Conservation (phyloP, 2,797 vertebrate species). For the Holocentrus rufus region DNA sequence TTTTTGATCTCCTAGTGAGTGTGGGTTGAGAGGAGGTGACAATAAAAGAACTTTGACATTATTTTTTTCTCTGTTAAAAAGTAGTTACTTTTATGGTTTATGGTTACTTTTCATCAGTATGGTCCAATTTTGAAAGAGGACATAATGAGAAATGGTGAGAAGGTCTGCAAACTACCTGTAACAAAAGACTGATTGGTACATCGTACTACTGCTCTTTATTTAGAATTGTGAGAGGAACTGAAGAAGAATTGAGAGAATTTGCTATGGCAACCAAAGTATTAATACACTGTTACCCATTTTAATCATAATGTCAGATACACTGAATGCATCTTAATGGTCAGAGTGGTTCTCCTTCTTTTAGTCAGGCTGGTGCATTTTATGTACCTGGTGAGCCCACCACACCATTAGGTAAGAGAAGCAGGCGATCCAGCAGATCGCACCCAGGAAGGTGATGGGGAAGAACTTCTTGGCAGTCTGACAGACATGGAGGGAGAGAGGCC, state of each 20-base stretch:
- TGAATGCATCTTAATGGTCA: not conserved
- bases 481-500: not conserved
- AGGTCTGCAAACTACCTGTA: not conserved
- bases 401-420: conserved; percentile 98
- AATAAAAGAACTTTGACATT: conserved; percentile 36
- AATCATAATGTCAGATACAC: not conserved
- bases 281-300: too few species aligned
- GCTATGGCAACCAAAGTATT: not conserved
- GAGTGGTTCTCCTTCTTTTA: not conserved
- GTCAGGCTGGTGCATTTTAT: not conserved
- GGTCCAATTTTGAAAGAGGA: conserved; percentile 39
- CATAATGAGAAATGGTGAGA: conserved; percentile 16
- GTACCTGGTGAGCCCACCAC: conserved; percentile 99
- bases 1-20: conserved; percentile 60
- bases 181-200: not conserved
- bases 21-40: conserved; percentile 34
- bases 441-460: conserved; percentile 93
- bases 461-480: conserved; percentile 88
- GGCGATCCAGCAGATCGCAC: conserved; percentile 95
- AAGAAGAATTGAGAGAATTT: not conserved
- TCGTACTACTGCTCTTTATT: not conserved
- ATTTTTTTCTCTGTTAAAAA: conserved; percentile 34
- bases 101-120: too few species aligned
- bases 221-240: not conserved
- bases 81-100: too few species aligned